These are phyloP conservation scores for Asarcornis scutulata DNA, from an alignment of 2,113 vertebrate species.

Conservation along the genomic window DNA sequence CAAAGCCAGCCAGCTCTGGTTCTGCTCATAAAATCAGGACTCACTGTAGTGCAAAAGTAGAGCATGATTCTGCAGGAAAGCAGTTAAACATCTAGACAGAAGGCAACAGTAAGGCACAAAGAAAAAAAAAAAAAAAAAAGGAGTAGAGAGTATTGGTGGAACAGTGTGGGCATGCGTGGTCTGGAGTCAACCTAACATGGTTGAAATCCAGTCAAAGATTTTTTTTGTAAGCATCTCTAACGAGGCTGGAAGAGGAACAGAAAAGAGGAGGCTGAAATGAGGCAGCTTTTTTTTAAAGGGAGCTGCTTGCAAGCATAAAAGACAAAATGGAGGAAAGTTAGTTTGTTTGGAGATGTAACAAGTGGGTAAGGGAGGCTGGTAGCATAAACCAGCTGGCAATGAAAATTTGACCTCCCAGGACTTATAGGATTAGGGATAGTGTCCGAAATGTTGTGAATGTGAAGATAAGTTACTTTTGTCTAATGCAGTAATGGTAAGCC, in stretches of 20 bases:
- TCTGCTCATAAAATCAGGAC: background rate
- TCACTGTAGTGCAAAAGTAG: background rate
- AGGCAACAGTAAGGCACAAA: background rate
- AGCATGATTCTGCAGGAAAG: background rate
- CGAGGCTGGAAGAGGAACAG: background rate
- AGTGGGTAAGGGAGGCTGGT: background rate
- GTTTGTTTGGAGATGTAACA: background rate
- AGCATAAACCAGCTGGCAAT: background rate
- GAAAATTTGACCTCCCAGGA: background rate
- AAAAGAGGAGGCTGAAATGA: background rate
- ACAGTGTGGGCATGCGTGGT: accelerated
- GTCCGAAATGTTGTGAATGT: background rate
- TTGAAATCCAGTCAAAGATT: background rate
- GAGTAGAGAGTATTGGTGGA: background rate
- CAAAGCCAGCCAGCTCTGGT: background rate
- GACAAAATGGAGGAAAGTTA: background rate
- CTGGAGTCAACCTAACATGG: background rate
- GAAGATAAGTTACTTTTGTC: background rate
- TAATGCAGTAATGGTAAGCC: background rate
- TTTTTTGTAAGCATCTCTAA: background rate
- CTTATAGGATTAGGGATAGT: background rate
- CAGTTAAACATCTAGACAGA: background rate
- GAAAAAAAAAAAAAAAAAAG: background rate
- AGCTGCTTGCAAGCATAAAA: background rate
- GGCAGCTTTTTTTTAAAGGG: background rate